Conservation (phyloP, 2,113 vertebrate species). For the Seriola aureovittata region DNA sequence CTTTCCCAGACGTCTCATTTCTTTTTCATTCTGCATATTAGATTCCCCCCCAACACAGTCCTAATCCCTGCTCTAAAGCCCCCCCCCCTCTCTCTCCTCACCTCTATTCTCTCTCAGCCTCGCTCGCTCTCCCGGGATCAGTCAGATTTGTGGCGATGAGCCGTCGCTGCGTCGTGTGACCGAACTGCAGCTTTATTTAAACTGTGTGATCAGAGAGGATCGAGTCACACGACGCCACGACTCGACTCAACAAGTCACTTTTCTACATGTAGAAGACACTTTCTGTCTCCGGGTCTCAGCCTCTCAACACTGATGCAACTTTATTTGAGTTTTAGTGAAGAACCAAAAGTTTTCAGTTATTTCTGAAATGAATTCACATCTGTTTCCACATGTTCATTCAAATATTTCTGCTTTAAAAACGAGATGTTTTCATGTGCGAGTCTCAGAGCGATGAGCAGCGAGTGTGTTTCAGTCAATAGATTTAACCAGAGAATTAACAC, state of each 20-base stretch:
- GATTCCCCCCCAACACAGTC: neutral
- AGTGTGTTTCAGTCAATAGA: conserved; percentile 1
- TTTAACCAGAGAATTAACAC: conserved; percentile 14
- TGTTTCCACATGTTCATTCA: too few species aligned
- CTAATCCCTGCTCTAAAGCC: conserved; percentile 49
- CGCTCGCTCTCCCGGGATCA: conserved; percentile 41
- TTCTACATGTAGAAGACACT: neutral
- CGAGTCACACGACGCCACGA: neutral
- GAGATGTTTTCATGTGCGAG: too few species aligned
- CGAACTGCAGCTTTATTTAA: conserved; percentile 49
- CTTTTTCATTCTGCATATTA: neutral
- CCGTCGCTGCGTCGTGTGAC: conserved; percentile 58
- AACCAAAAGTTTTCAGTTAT: too few species aligned
- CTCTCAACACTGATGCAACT: neutral
- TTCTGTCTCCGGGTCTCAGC: neutral
- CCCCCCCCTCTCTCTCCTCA: conserved; percentile 20
- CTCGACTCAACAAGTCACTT: conserved; percentile 22
- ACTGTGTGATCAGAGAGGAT: conserved; percentile 3
- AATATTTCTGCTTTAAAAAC: too few species aligned
- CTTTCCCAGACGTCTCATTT: conserved; percentile 44
- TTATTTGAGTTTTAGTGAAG: too few species aligned
- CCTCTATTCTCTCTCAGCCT: conserved; percentile 12
- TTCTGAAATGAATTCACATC: too few species aligned
- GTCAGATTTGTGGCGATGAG: conserved; percentile 48
- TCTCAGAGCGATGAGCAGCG: neutral